Evolutionary conservation across 1,140 invertebrate species (phyloP).

Genomic region (Chironomus tepperi): DNA sequence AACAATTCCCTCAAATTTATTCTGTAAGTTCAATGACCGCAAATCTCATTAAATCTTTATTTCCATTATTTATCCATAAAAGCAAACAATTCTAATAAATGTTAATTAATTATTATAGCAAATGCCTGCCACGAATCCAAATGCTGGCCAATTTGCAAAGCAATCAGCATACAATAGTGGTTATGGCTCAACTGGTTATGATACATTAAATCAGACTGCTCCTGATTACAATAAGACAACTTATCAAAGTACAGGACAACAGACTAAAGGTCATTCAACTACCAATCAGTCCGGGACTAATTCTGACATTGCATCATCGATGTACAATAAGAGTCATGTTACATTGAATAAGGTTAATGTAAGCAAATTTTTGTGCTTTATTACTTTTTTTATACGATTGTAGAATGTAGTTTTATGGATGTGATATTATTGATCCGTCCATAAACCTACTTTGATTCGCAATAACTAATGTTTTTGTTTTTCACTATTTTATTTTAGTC

Average conservation of each 20-base stretch:
- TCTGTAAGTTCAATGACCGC: slow-evolving; percentile 43
- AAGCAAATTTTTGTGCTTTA: slow-evolving; percentile 38
- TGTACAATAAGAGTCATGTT: slow-evolving; percentile 65
- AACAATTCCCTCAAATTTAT: slow-evolving; percentile 61
- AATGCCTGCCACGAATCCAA: slow-evolving; percentile 55
- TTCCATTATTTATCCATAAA: too few species aligned
- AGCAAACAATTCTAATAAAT: slow-evolving; percentile 24
- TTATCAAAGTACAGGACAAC: slow-evolving; percentile 43
- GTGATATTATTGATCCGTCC: too few species aligned
- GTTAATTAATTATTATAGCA: slow-evolving; percentile 39
- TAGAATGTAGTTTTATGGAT: slow-evolving; percentile 24
- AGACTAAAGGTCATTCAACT: slow-evolving; percentile 45
- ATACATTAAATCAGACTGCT: slow-evolving; percentile 46
- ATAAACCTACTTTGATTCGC: too few species aligned
- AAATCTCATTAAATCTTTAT: too few species aligned
- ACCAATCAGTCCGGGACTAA: slow-evolving; percentile 48
- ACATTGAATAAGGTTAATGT: slow-evolving; percentile 66
- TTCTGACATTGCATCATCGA: slow-evolving; percentile 54
- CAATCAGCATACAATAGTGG: slow-evolving; percentile 54
- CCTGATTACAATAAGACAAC: slow-evolving; percentile 52
- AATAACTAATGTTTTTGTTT: too few species aligned
- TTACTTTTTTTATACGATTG: slow-evolving; percentile 25
- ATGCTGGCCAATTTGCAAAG: slow-evolving; percentile 55
- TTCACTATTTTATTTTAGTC: slow-evolving; percentile 49
- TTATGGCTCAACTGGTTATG: slow-evolving; percentile 57